Conservation (phyloP, 1,140 invertebrate species). For the Pseudomyrmex pallidus region DNA sequence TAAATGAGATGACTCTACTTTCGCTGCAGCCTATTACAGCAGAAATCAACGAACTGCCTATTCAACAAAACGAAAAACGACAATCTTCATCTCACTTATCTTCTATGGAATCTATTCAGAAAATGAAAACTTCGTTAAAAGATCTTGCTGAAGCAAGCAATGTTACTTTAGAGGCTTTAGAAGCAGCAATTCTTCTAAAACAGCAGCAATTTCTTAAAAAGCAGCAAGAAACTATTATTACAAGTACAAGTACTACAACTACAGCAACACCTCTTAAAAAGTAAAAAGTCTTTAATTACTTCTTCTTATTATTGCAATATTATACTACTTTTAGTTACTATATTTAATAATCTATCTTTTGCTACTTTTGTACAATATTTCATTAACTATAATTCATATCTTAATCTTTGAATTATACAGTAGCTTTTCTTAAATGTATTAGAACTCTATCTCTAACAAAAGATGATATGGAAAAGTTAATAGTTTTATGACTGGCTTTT, state of each 20-base stretch:
- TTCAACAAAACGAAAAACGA: conserved; percentile 77
- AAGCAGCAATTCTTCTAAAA: conserved; percentile 89
- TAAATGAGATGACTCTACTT: conserved; percentile 80
- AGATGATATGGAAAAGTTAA: too few species aligned
- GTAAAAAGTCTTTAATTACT: conserved; percentile 29
- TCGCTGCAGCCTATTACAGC: conserved; percentile 74
- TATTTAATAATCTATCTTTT: too few species aligned
- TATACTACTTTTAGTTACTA: too few species aligned
- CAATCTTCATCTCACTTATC: conserved; percentile 74
- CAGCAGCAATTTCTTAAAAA: conserved; percentile 89
- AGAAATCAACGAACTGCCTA: conserved; percentile 67
- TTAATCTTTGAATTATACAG: too few species aligned
- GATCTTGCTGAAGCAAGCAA: conserved; percentile 88
- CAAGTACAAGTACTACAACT: conserved; percentile 82
- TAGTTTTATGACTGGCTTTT: too few species aligned
- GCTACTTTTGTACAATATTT: too few species aligned
- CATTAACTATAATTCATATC: too few species aligned
- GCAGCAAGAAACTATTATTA: conserved; percentile 83
- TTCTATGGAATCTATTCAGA: conserved; percentile 81
- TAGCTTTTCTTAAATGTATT: too few species aligned
- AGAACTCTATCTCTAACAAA: too few species aligned
- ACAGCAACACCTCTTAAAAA: conserved; percentile 77
- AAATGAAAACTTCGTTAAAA: conserved; percentile 85
- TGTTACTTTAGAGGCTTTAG: conserved; percentile 90
- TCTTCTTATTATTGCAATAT: too few species aligned